Percentiles rank a stretch among this genome's conserved stretches.
These are phyloP conservation scores for Romanogobio albipinnatus DNA, from an alignment of 2,113 vertebrate genomes.

Conservation along the genomic window DNA sequence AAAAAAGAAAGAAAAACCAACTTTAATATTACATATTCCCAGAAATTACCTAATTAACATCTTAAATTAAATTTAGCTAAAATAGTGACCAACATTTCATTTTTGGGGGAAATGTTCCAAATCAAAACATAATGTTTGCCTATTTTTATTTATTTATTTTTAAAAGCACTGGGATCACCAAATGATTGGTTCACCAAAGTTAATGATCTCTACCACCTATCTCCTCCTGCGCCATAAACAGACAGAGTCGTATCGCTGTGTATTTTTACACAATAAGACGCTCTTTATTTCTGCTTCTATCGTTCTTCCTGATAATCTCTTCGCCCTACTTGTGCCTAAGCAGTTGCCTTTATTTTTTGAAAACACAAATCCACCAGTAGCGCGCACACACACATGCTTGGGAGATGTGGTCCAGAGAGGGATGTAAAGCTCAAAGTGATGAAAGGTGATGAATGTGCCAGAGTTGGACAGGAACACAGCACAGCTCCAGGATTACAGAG, in stretches of 20 bases:
- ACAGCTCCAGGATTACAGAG: slow-evolving; percentile 8
- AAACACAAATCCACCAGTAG: not conserved
- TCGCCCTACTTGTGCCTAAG: not conserved
- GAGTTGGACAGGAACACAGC: slow-evolving; percentile 10
- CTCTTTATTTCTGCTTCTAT: not conserved
- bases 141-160: too few species aligned
- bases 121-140: too few species aligned
- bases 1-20: too few species aligned
- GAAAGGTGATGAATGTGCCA: slow-evolving; percentile 39
- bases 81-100: too few species aligned
- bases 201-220: not conserved
- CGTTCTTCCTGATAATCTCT: not conserved
- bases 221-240: slow-evolving; percentile 15
- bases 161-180: not conserved
- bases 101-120: too few species aligned
- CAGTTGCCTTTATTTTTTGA: slow-evolving; percentile 20
- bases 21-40: too few species aligned
- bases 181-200: not conserved
- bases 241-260: not conserved
- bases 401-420: slow-evolving; percentile 29
- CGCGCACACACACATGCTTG: not conserved
- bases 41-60: too few species aligned
- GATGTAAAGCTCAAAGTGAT: slow-evolving; percentile 23
- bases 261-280: slow-evolving; percentile 20
- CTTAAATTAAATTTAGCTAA: too few species aligned